Percentiles rank a stretch among this genome's conserved stretches.
phyloP scores from a whole-genome alignment of 2,888 invertebrate genomes.

The Morpho helenor region DNA sequence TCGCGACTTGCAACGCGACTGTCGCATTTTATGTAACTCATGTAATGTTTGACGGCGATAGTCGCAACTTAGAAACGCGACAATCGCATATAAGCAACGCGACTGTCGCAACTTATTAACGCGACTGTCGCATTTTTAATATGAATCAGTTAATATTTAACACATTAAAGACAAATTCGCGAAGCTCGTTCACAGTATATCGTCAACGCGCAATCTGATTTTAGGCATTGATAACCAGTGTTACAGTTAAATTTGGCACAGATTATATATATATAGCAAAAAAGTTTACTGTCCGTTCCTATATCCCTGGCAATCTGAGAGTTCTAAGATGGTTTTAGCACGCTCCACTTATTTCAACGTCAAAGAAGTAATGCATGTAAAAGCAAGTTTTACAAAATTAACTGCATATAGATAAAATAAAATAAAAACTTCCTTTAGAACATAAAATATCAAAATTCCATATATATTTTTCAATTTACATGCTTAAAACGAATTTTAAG shows the following conservation, averaged over 20 bases:
- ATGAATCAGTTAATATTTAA: no score
- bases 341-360: constrained; percentile 30
- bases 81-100: no score
- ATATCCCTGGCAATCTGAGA: constrained; percentile 30
- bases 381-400: constrained; percentile 25
- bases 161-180: no score
- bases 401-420: constrained; percentile 25
- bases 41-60: no score
- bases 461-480: constrained; percentile 33
- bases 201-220: no score
- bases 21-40: no score
- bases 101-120: no score
- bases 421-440: constrained; percentile 26
- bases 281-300: constrained; percentile 41
- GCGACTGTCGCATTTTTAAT: no score
- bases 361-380: constrained; percentile 14
- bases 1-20: neutral
- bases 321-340: constrained; percentile 70
- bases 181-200: no score
- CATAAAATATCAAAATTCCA: constrained; percentile 45
- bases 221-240: constrained; percentile 36
- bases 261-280: constrained; percentile 40
- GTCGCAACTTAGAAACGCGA: no score
- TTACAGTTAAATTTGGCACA: constrained; percentile 70
- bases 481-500: constrained; percentile 52